Evolutionary conservation across 2,113 vertebrate species (phyloP).

Genomic region (Puffinus mauretanicus): DNA sequence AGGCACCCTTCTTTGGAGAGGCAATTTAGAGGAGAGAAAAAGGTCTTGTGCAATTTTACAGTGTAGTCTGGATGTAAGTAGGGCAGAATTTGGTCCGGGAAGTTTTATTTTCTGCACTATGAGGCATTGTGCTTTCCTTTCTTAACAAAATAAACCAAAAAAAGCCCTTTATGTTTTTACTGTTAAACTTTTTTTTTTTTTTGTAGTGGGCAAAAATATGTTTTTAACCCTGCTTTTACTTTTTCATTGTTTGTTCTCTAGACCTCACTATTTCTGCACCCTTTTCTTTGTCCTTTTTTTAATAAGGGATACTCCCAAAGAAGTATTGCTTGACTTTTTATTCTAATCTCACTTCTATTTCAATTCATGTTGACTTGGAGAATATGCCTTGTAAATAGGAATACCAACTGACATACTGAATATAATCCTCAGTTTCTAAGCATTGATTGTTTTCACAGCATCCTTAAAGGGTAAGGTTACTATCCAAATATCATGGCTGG

Average conservation of each 20-base stretch:
- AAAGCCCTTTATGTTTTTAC: not conserved
- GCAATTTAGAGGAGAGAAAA: constrained; percentile 55
- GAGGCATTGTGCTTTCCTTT: not conserved
- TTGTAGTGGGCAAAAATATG: not conserved
- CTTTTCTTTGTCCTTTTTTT: not conserved
- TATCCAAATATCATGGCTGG: constrained; percentile 39
- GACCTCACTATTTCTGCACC: not conserved
- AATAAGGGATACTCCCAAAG: not conserved
- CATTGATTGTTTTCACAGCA: constrained; percentile 44
- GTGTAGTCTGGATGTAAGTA: not conserved
- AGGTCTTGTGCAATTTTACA: constrained; percentile 24
- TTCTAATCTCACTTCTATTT: not conserved
- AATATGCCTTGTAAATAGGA: constrained; percentile 43
- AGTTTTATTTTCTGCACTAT: not conserved
- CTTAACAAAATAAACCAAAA: not conserved
- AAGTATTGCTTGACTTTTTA: not conserved
- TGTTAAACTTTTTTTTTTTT: not conserved
- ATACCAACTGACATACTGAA: not conserved
- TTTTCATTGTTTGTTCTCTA: not conserved
- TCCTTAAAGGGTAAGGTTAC: constrained; percentile 55
- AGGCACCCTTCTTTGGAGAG: constrained; percentile 39
- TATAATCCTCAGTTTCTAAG: constrained; percentile 43
- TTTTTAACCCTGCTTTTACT: not conserved
- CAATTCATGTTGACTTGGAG: constrained; percentile 34
- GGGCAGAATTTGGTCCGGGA: not conserved